phyloP scores from a whole-genome alignment of 1,140 invertebrate genomes.

The Zophobas atratus region DNA sequence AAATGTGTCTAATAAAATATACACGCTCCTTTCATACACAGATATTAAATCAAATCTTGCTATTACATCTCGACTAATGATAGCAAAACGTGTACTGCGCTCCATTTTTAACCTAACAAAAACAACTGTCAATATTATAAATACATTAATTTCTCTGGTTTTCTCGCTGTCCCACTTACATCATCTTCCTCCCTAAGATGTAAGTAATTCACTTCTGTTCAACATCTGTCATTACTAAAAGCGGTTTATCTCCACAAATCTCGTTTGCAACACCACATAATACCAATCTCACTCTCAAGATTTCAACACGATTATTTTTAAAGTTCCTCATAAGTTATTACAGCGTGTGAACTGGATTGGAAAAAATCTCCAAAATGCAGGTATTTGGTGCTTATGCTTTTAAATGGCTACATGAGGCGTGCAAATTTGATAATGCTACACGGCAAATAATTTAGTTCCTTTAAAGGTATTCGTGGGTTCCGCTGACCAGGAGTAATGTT shows the following conservation, averaged over 20 bases:
- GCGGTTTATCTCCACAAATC: not conserved
- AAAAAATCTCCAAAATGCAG: too few relatives aligned
- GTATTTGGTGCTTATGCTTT: not conserved
- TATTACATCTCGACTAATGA: too few relatives aligned
- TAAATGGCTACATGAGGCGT: not conserved
- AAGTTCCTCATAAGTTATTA: too few relatives aligned
- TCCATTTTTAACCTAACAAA: too few relatives aligned
- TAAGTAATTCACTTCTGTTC: not conserved
- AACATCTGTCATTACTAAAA: constrained; percentile 10
- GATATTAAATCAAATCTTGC: too few relatives aligned
- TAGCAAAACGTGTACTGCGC: too few relatives aligned
- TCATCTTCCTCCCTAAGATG: not conserved
- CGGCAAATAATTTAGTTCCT: constrained; percentile 22
- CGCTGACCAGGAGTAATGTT: constrained; percentile 56
- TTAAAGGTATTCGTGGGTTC: constrained; percentile 19
- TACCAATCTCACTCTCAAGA: not conserved
- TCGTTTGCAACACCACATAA: not conserved
- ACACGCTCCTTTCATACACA: too few relatives aligned
- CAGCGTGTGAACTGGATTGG: too few relatives aligned
- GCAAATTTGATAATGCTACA: constrained; percentile 7
- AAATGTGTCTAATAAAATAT: too few relatives aligned
- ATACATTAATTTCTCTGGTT: too few relatives aligned
- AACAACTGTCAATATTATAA: too few relatives aligned
- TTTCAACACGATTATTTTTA: not conserved
- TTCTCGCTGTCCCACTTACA: too few relatives aligned